Evolutionary conservation across 2,888 invertebrate species (phyloP), one percentile per base, ranked within the genome.

Genomic region (Latrodectus elegans): DNA sequence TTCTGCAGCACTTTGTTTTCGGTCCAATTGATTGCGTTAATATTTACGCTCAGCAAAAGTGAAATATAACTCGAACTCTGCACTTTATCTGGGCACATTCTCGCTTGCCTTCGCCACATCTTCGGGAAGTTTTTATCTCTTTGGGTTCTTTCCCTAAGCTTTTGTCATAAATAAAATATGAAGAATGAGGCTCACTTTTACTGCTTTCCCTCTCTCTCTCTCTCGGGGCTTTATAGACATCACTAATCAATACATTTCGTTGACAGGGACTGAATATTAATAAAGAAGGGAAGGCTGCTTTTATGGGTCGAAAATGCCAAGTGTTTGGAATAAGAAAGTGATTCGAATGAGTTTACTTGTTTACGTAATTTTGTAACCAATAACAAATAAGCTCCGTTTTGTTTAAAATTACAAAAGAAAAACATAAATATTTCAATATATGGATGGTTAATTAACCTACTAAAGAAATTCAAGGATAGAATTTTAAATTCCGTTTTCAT

Each of bases 81-180:
- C 73, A 73, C 73, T 73, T 73, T 14, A 73, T 73, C 73, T 53
- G 53, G 55, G 52, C 53, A 71, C 55, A 55, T 52, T 53, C 53
- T 14, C 26, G 14, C n/a, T 17, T 71, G 38, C 38, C 60, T 55
- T 26, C 22, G 22, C 26, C 52, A 53, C 73, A 52, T 51, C 51
- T 72, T 26, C 53, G 17, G 26, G 12, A 53, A 73, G 75, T 75
- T 75, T 75, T 75, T 75, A 75, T 75, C 75, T 26, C 60, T 75
- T 75, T 38, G 75, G n/a, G 60, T 60, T 15, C 4, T 60, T 60
- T 60, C 38, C 65, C 49, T 55, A 26, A 38, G 55, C 55, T 11
- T n/a, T 15, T 26, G 26, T 38, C 49, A 75, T 75, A 75, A 75
- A 75, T 75, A 75, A 75, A 75, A 49, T 75, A 75, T 64, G 75